phyloP scores from a whole-genome alignment of 2,888 invertebrate species.

The Agrotis segetum region DNA sequence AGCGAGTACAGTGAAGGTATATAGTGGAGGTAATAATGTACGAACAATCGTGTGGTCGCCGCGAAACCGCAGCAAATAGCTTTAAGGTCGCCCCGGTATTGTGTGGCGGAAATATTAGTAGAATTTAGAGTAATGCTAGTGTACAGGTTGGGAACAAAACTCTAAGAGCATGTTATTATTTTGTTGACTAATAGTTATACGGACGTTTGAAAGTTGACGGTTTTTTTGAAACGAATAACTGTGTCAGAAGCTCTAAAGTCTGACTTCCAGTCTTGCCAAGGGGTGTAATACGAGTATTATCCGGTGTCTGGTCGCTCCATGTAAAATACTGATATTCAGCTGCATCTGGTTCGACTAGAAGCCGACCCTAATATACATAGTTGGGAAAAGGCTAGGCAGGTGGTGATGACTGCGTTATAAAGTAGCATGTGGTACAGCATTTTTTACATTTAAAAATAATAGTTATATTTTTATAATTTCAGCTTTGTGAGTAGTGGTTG shows the following conservation, averaged over 20 bases:
- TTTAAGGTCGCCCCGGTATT: constrained; percentile 22
- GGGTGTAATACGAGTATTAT: no score
- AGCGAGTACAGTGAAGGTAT: constrained; percentile 1
- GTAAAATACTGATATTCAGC: no score
- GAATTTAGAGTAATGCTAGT: constrained; percentile 5
- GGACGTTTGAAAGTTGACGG: not conserved
- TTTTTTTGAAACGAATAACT: not conserved
- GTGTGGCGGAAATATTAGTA: constrained; percentile 15
- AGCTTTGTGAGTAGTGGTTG: no score
- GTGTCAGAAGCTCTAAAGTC: not conserved
- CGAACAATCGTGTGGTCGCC: constrained; percentile 37
- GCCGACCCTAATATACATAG: no score
- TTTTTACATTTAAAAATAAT: no score
- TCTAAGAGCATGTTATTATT: not conserved
- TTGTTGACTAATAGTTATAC: not conserved
- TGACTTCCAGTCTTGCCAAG: no score
- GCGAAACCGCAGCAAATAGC: constrained; percentile 41
- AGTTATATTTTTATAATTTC: no score
- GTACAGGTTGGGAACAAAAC: not conserved
- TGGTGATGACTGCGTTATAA: no score
- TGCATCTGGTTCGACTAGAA: no score
- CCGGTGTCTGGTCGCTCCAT: no score
- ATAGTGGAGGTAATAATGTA: constrained; percentile 36
- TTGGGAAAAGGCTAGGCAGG: no score
- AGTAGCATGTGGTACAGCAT: not conserved